These are phyloP conservation scores for Myopa tessellatipennis DNA, from an alignment of 2,888 invertebrate genomes.

Conservation along the genomic window DNA sequence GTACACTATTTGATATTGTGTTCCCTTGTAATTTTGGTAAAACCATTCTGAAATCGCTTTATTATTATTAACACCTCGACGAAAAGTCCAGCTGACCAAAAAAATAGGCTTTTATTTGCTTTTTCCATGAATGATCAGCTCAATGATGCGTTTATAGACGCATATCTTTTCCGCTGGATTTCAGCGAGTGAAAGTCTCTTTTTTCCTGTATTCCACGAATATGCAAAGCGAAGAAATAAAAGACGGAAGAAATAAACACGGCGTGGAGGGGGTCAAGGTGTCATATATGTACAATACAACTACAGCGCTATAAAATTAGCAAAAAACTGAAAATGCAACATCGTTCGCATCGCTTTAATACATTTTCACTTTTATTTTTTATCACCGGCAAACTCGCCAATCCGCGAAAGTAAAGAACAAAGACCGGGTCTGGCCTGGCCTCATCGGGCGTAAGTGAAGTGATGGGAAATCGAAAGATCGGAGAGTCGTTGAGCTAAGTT, in stretches of 20 bases:
- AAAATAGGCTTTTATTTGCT: not conserved
- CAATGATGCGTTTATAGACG: not conserved
- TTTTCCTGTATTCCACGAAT: not conserved
- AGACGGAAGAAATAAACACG: not conserved
- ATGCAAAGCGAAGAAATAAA: conserved; percentile 2
- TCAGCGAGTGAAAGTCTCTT: conserved; percentile 23
- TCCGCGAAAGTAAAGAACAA: not conserved
- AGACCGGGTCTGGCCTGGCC: not conserved
- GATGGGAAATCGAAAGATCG: not conserved
- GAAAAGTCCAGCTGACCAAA: not conserved
- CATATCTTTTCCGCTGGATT: not conserved
- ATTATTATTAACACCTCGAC: not conserved
- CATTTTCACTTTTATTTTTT: conserved; percentile 32
- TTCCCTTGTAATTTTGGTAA: too few relatives aligned
- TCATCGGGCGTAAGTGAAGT: not conserved
- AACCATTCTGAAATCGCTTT: too few relatives aligned
- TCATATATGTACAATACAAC: too few relatives aligned
- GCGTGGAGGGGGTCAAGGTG: too few relatives aligned
- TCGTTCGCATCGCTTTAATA: not conserved
- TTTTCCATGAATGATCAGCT: not conserved
- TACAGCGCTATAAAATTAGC: too few relatives aligned
- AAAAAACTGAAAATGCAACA: not conserved
- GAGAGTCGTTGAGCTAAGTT: not conserved
- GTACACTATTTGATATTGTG: too few relatives aligned
- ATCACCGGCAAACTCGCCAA: not conserved